A percentile compares a stretch with the other conserved stretches of the same genome.
These are phyloP conservation scores for Phoxinus phoxinus DNA, from an alignment of 2,113 vertebrate species.

Conservation along the genomic window DNA sequence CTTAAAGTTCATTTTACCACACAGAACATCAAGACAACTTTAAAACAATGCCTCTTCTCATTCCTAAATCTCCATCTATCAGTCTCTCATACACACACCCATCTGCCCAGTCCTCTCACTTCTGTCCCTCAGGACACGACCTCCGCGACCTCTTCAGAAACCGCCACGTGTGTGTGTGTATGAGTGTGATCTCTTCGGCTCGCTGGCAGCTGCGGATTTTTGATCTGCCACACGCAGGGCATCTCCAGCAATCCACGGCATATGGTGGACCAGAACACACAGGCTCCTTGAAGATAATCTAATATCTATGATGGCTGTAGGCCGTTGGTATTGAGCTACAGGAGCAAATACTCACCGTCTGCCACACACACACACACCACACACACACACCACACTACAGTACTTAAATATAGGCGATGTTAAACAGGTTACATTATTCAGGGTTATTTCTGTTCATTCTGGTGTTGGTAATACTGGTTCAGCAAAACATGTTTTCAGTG, in stretches of 20 bases:
- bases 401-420: neutral
- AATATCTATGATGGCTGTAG: conserved; percentile 12
- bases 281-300: conserved; percentile 25
- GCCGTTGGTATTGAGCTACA: conserved; percentile 26
- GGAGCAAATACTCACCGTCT: conserved; percentile 5
- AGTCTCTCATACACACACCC: conserved; percentile 19
- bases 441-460: neutral
- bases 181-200: conserved; percentile 37
- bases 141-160: conserved; percentile 6
- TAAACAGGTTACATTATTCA: neutral
- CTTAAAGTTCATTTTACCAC: neutral
- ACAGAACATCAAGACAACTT: neutral
- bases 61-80: conserved; percentile 26
- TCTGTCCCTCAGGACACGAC: conserved; percentile 30
- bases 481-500: neutral
- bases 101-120: conserved; percentile 49
- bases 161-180: conserved; percentile 26
- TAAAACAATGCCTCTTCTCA: conserved; percentile 28
- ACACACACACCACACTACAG: neutral
- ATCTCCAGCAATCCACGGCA: conserved; percentile 5
- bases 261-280: conserved; percentile 35
- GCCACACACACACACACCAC: conserved; percentile 3
- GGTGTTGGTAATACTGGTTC: neutral
- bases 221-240: conserved; percentile 22
- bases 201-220: conserved; percentile 28